These are phyloP conservation scores for Camponotus fellah DNA, from an alignment of 2,888 invertebrate species.

Conservation along the genomic window DNA sequence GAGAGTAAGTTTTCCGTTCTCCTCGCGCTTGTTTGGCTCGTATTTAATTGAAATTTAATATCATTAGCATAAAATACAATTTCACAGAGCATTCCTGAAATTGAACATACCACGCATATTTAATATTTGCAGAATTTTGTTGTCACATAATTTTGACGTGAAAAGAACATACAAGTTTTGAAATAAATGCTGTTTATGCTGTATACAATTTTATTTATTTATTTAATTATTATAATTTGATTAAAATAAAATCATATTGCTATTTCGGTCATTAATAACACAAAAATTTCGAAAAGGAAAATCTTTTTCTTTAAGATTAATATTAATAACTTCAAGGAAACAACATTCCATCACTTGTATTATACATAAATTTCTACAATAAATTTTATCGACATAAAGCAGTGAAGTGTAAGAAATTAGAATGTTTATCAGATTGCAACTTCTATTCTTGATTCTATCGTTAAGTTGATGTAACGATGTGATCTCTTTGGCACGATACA, in stretches of 20 bases:
- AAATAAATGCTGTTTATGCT: neutral
- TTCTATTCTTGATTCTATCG: conserved; percentile 31
- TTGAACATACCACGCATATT: neutral
- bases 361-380: conserved; percentile 24
- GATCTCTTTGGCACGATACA: conserved; percentile 25
- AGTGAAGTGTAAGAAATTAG: neutral
- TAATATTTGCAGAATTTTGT: neutral
- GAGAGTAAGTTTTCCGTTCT: conserved; percentile 2
- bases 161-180: neutral
- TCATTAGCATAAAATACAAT: conserved; percentile 18
- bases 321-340: neutral
- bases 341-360: neutral
- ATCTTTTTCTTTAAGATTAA: conserved; percentile 8
- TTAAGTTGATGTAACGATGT: conserved; percentile 13
- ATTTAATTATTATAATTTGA: neutral
- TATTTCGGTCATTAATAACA: conserved; percentile 1
- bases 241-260: neutral
- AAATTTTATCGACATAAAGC: conserved; percentile 8
- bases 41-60: conserved; percentile 8
- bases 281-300: neutral
- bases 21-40: conserved; percentile 8
- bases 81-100: neutral
- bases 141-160: neutral
- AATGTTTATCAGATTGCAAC: conserved; percentile 39
- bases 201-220: neutral